Conservation (phyloP, 2,113 vertebrate species). For the Nothocercus julius region DNA sequence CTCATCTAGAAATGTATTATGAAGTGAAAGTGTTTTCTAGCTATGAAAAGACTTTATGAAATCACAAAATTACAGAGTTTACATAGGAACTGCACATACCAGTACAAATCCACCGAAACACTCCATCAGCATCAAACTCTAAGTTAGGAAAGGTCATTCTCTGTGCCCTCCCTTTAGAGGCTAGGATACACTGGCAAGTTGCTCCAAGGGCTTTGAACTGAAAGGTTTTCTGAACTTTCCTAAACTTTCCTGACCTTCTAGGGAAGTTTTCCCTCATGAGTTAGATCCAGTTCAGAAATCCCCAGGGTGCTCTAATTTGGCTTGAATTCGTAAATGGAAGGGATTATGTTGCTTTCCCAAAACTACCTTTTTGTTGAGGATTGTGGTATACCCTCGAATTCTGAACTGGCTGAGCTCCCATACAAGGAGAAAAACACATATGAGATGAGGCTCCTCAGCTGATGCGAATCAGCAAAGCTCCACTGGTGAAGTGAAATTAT, state of each 20-base stretch:
- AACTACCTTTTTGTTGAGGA: background rate
- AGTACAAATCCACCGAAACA: background rate
- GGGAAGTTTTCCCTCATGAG: background rate
- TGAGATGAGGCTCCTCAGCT: background rate
- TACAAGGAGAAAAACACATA: background rate
- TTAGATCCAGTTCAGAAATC: background rate
- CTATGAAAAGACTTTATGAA: background rate
- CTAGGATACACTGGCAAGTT: background rate
- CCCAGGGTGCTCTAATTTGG: background rate
- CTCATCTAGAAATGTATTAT: background rate
- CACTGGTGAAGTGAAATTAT: background rate
- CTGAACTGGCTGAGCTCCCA: background rate
- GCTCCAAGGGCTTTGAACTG: background rate
- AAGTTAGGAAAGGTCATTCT: background rate
- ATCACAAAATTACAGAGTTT: background rate
- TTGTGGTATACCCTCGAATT: background rate
- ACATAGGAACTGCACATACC: background rate
- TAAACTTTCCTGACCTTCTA: background rate
- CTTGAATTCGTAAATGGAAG: background rate
- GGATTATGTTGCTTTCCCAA: background rate
- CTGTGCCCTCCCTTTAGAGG: background rate
- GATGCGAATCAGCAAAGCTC: conserved; percentile 24
- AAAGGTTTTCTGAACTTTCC: background rate
- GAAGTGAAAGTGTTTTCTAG: background rate
- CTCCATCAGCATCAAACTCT: background rate